Conservation (phyloP, 2,113 vertebrate species). For the Montifringilla adamsi region DNA sequence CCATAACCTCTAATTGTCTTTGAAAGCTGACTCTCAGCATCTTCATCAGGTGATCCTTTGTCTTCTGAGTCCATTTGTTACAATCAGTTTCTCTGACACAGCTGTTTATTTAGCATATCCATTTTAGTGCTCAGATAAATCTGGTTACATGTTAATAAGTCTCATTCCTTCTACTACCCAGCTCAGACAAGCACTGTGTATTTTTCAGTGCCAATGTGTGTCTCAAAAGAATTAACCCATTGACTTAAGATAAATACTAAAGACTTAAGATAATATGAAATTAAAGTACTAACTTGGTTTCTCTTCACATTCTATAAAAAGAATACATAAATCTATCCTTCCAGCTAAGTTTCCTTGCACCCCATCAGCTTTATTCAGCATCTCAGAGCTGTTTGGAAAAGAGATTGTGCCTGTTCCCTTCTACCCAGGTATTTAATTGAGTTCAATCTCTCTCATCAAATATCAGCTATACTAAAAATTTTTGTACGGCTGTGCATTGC, state of each 20-base stretch:
- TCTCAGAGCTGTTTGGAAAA: not conserved
- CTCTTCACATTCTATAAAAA: not conserved
- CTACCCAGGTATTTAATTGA: not conserved
- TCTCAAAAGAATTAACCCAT: not conserved
- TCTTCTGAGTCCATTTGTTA: not conserved
- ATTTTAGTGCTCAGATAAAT: not conserved
- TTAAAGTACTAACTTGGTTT: not conserved
- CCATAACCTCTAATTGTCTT: not conserved
- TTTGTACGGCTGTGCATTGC: not conserved
- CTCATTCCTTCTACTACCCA: not conserved
- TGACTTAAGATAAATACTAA: not conserved
- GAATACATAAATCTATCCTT: not conserved
- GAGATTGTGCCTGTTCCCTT: not conserved
- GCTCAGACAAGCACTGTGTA: not conserved
- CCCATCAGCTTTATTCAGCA: not conserved
- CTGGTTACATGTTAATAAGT: conserved; percentile 28
- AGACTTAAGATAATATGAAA: not conserved
- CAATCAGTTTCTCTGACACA: not conserved
- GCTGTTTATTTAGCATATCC: conserved; percentile 1
- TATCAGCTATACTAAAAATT: not conserved
- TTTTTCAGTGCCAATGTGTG: not conserved
- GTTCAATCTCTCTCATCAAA: not conserved
- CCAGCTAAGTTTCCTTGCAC: not conserved
- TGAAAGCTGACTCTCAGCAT: not conserved
- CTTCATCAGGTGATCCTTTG: conserved; percentile 15